phyloP scores from a whole-genome alignment of 2,113 vertebrate genomes.

The Cardinalis cardinalis region DNA sequence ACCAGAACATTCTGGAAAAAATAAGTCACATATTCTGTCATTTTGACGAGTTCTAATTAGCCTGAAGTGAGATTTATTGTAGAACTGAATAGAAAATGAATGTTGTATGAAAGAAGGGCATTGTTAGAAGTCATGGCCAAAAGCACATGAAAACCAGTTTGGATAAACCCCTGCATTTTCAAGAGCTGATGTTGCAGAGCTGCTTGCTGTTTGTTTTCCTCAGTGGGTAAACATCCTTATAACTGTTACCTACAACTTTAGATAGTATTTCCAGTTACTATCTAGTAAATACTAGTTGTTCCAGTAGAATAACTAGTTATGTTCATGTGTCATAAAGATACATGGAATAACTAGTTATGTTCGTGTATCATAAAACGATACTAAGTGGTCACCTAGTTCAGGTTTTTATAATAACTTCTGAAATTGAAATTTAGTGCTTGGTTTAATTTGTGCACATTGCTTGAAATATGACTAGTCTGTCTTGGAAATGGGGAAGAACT shows the following conservation, averaged over 20 bases:
- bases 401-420: not conserved
- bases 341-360: not conserved
- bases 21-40: not conserved
- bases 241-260: not conserved
- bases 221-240: not conserved
- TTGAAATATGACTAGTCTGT: not conserved
- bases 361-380: not conserved
- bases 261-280: not conserved
- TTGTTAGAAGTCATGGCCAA: constrained; percentile 2
- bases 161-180: not conserved
- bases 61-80: not conserved
- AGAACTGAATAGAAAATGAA: not conserved
- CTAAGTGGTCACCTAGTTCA: not conserved
- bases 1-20: constrained; percentile 8
- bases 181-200: not conserved
- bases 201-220: not conserved
- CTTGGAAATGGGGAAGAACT: not conserved
- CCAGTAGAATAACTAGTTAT: not conserved
- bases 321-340: not conserved
- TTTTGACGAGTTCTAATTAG: constrained; percentile 6
- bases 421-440: not conserved
- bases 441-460: not conserved
- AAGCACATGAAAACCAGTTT: not conserved
- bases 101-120: not conserved
- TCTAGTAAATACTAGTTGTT: too few relatives aligned